phyloP scores from a whole-genome alignment of 2,888 invertebrate genomes.

The Mallateleia sp. region DNA sequence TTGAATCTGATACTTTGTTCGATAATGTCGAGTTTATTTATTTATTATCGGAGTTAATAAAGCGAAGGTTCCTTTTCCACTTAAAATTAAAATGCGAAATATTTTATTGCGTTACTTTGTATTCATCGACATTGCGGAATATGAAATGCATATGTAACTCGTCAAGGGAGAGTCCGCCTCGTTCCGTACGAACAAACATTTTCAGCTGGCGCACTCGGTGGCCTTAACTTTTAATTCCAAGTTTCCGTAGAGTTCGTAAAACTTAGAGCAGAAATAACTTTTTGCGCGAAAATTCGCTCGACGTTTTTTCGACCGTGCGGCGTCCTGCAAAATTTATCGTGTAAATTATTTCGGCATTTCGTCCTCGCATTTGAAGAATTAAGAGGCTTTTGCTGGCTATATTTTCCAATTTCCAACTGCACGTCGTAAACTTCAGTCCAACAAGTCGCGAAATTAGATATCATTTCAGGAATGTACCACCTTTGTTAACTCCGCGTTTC shows the following conservation, averaged over 20 bases:
- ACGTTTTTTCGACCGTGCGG: not conserved
- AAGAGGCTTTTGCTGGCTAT: not conserved
- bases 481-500: not conserved
- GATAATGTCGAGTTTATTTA: no score
- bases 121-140: no score
- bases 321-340: conserved; percentile 1
- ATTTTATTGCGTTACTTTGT: no score
- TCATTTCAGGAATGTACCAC: not conserved
- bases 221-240: conserved; percentile 28
- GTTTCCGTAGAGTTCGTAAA: conserved; percentile 9
- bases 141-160: conserved; percentile 26
- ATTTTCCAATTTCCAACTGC: conserved; percentile 1
- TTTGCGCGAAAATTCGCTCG: not conserved
- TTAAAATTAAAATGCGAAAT: no score
- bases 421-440: not conserved
- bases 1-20: no score
- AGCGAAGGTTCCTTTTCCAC: no score
- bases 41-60: no score
- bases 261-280: conserved; percentile 8
- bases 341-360: conserved; percentile 4
- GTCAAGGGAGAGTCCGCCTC: not conserved
- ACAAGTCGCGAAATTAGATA: not conserved
- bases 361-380: not conserved
- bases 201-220: conserved; percentile 9
- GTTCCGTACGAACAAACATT: conserved; percentile 23